Percentiles rank a stretch among this genome's conserved stretches.
Evolutionary conservation across 2,113 vertebrate genomes (phyloP).

Genomic region (Indicator indicator): DNA sequence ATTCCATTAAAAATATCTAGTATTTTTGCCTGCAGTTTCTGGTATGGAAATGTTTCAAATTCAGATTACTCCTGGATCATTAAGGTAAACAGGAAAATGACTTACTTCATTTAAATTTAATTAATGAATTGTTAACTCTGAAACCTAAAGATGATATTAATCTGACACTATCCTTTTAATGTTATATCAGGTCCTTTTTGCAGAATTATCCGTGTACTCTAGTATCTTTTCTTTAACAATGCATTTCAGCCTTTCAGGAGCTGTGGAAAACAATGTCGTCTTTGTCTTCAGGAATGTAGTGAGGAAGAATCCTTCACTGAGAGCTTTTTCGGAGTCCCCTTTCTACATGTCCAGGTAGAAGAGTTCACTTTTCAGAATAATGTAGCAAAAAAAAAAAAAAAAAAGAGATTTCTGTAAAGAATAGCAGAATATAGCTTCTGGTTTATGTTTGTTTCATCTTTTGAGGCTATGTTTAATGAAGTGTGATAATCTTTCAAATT

Average conservation of each 20-base stretch:
- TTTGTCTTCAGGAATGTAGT: neutral
- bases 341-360: neutral
- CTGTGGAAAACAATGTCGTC: neutral
- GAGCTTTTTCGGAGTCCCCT: neutral
- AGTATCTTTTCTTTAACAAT: neutral
- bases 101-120: neutral
- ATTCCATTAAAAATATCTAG: neutral
- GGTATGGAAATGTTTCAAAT: neutral
- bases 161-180: neutral
- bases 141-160: neutral
- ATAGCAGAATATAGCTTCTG: neutral
- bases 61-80: neutral
- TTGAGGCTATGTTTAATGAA: neutral
- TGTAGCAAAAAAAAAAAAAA: neutral
- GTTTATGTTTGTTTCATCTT: neutral
- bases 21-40: neutral
- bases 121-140: constrained; percentile 19
- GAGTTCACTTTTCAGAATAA: neutral
- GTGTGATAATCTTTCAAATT: neutral
- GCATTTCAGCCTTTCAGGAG: neutral
- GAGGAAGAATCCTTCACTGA: neutral
- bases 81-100: neutral
- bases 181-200: neutral
- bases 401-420: neutral
- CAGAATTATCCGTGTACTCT: neutral